Evolutionary conservation across 35 echinoderm and acorn worm genomes (phyloP).

Genomic region (Holothuria glaberrima): DNA sequence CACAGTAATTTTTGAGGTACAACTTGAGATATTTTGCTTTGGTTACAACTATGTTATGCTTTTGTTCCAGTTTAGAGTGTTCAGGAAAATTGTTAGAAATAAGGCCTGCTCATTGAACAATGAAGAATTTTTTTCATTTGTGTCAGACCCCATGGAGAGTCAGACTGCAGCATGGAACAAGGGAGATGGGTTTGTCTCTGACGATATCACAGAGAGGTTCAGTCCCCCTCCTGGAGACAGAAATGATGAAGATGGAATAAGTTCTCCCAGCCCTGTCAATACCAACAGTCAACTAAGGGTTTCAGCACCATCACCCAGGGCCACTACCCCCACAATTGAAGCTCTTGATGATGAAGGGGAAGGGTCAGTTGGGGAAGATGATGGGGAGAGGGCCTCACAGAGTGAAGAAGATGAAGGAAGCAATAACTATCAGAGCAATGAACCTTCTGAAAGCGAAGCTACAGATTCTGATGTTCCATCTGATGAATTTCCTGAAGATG

Average conservation of each 20-base stretch:
- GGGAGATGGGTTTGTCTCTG: not conserved
- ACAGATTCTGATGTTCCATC: slow-evolving; percentile 32
- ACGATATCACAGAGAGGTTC: not conserved
- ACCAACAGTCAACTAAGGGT: not conserved
- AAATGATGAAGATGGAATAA: not conserved
- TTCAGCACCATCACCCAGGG: slow-evolving; percentile 11
- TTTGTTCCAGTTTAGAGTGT: too few species aligned
- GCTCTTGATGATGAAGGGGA: slow-evolving; percentile 64
- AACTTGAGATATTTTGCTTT: too few species aligned
- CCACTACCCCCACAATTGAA: slow-evolving; percentile 74
- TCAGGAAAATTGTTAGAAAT: too few species aligned
- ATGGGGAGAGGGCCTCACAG: slow-evolving; percentile 12
- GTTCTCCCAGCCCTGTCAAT: not conserved
- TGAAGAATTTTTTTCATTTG: too few species aligned
- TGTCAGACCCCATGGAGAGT: not conserved
- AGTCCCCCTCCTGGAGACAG: not conserved
- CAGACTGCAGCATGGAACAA: not conserved
- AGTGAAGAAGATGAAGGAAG: slow-evolving; percentile 47
- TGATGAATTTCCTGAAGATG: slow-evolving; percentile 64
- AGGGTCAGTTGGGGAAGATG: not conserved
- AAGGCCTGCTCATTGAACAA: too few species aligned
- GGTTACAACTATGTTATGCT: too few species aligned
- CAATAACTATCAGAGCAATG: slow-evolving; percentile 20
- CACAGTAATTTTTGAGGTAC: too few species aligned
- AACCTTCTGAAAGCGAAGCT: slow-evolving; percentile 18